Conservation (phyloP, 2,888 invertebrate genomes). For the Phlogophora meticulosa region DNA sequence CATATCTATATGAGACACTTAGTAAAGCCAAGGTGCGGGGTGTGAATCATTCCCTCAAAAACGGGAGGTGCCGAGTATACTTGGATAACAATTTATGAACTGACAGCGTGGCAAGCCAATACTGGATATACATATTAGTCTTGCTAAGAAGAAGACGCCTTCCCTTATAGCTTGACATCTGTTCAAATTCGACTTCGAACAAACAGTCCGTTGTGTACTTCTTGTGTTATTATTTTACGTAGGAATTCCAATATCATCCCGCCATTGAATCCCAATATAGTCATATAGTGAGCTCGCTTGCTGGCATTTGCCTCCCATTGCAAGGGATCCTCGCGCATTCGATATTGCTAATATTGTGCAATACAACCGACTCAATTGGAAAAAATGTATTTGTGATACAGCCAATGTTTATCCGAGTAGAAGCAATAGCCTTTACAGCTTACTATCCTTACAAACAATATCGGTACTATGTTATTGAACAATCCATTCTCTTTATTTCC, state of each 20-base stretch:
- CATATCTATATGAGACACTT: too few species aligned
- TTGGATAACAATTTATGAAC: background rate
- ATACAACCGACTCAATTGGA: constrained; percentile 74
- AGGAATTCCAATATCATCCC: constrained; percentile 86
- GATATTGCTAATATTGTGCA: constrained; percentile 86
- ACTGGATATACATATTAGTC: background rate
- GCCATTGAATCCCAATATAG: constrained; percentile 83
- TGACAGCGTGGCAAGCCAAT: background rate
- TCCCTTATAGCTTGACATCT: constrained; percentile 8
- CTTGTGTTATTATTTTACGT: constrained; percentile 76
- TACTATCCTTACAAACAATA: constrained; percentile 31
- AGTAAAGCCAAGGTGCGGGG: too few species aligned
- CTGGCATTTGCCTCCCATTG: constrained; percentile 83
- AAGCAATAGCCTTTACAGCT: constrained; percentile 50
- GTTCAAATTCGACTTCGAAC: constrained; percentile 51
- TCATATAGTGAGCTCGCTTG: constrained; percentile 77
- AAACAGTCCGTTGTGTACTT: constrained; percentile 66
- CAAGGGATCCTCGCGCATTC: constrained; percentile 76
- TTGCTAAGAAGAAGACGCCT: background rate
- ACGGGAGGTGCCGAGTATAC: too few species aligned
- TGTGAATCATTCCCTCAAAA: too few species aligned
- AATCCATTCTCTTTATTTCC: constrained; percentile 30
- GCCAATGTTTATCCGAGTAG: constrained; percentile 59
- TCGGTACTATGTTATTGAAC: constrained; percentile 21
- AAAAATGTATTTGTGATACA: constrained; percentile 65